phyloP scores from a whole-genome alignment of 2,113 vertebrate species.

The Alosa alosa region DNA sequence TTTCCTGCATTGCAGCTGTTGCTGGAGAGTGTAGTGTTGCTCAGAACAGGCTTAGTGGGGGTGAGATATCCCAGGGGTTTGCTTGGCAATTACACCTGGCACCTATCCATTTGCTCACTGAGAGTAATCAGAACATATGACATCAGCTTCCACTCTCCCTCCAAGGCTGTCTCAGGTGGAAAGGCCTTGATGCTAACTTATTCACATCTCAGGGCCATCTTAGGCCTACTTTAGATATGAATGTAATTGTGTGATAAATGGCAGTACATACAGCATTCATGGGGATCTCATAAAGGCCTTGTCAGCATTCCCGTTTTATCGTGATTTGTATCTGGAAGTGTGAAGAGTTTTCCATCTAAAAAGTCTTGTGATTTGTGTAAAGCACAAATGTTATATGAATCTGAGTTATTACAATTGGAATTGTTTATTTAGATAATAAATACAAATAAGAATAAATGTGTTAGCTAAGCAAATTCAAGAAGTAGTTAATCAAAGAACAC shows the following conservation, averaged over 20 bases:
- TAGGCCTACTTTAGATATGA: background rate
- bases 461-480: background rate
- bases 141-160: conserved; percentile 2
- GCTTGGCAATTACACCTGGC: background rate
- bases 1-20: conserved; percentile 33
- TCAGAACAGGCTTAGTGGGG: background rate
- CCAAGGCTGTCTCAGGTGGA: background rate
- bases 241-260: background rate
- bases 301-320: background rate
- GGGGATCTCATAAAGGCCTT: background rate
- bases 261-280: background rate
- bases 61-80: background rate
- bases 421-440: background rate
- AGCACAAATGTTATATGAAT: background rate
- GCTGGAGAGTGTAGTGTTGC: conserved; percentile 2
- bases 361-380: background rate
- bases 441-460: background rate
- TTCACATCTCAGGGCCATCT: background rate
- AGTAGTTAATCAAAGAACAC: conserved; percentile 2
- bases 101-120: conserved; percentile 7
- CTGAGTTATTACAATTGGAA: background rate
- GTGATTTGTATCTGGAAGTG: background rate
- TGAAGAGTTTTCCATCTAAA: background rate
- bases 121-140: conserved; percentile 7
- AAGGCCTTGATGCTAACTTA: background rate